Conservation (phyloP, 2,888 invertebrate species). For the Limnephilus lunatus region DNA sequence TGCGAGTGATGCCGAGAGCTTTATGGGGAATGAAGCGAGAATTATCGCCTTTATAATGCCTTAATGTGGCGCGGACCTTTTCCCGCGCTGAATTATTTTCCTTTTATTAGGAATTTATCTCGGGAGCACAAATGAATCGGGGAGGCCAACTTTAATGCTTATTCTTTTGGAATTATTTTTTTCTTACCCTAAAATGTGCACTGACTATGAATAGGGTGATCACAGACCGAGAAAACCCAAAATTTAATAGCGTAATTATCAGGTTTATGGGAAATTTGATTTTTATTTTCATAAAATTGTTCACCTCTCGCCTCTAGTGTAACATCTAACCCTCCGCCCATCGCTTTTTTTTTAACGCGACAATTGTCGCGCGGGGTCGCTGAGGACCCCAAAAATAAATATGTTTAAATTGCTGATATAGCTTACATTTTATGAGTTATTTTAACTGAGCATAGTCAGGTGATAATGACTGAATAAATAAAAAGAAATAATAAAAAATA, state of each 20-base stretch:
- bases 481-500: no score
- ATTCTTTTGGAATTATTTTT: not conserved
- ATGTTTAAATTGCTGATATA: no score
- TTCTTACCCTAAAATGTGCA: not conserved
- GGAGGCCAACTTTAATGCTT: not conserved
- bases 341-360: no score
- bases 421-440: no score
- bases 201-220: not conserved
- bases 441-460: no score
- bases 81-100: slow-evolving; percentile 10
- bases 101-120: slow-evolving; percentile 20
- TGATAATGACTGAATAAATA: no score
- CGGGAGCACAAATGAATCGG: not conserved
- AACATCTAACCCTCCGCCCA: no score
- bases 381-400: no score
- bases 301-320: not conserved
- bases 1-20: not conserved
- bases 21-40: slow-evolving; percentile 37
- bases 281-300: not conserved
- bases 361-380: no score
- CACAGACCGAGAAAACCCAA: not conserved
- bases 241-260: not conserved
- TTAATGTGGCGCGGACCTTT: slow-evolving; percentile 7
- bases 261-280: not conserved
- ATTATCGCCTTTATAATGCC: slow-evolving; percentile 34